phyloP scores from a whole-genome alignment of 2,113 vertebrate genomes.

The Recurvirostra avosetta region DNA sequence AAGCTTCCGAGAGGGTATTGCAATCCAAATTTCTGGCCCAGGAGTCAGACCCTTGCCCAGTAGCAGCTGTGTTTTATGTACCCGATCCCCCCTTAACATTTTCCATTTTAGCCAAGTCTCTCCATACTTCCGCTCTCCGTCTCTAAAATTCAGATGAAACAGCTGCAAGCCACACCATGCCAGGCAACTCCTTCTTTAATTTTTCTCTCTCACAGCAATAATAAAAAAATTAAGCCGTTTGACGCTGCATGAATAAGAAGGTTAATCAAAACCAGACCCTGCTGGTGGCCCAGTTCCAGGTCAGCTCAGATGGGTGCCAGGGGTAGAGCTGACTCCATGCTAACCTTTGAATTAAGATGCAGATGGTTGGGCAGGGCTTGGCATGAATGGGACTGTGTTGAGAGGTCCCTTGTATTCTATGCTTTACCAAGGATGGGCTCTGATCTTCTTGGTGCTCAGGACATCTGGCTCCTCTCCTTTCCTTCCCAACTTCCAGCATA shows the following conservation, averaged over 20 bases:
- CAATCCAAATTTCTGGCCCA: not conserved
- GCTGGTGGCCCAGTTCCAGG: not conserved
- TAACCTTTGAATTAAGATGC: not conserved
- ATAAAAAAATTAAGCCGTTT: conserved; percentile 22
- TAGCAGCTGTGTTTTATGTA: conserved; percentile 45
- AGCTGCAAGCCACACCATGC: conserved; percentile 34
- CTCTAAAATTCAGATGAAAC: conserved; percentile 46
- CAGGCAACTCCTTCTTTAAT: conserved; percentile 27
- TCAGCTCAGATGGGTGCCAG: not conserved
- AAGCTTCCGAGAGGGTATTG: conserved; percentile 5
- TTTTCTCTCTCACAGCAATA: conserved; percentile 36
- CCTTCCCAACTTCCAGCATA: not conserved
- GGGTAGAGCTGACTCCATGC: not conserved
- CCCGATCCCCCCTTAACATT: not conserved
- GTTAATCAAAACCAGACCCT: conserved; percentile 29
- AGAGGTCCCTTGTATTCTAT: not conserved
- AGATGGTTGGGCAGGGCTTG: not conserved
- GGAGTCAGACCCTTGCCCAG: conserved; percentile 36
- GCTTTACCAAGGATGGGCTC: not conserved
- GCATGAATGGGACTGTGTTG: not conserved
- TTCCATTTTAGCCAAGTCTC: conserved; percentile 40
- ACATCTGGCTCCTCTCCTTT: not conserved
- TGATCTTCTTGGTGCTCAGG: not conserved
- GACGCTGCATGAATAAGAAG: not conserved
- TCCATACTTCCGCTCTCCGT: not conserved